Evolutionary conservation across 2,888 invertebrate species (phyloP).

Genomic region (Acholoe squamosa): DNA sequence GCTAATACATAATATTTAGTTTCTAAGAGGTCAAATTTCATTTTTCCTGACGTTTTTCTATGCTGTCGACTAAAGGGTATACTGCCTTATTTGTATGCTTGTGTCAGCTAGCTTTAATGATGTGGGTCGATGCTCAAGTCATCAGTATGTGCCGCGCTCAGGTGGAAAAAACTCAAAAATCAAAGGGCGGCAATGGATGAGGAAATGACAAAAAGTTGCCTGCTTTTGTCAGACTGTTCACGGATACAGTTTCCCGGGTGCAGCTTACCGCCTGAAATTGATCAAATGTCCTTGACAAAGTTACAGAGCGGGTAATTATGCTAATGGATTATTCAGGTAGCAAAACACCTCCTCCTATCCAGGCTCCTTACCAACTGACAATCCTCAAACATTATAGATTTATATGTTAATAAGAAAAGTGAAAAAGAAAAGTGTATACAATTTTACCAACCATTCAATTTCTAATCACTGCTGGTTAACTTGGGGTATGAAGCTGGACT

Average conservation of each 20-base stretch:
- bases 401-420: no score
- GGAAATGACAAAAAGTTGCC: background rate
- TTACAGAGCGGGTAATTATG: background rate
- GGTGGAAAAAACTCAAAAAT: background rate
- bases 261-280: constrained; percentile 42
- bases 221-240: background rate
- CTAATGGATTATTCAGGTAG: background rate
- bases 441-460: no score
- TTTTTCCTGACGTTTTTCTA: no score
- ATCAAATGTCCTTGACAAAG: constrained; percentile 47
- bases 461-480: no score
- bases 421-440: no score
- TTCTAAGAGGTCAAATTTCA: no score
- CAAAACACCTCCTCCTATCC: background rate
- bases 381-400: no score
- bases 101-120: constrained; percentile 8
- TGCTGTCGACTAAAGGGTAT: no score
- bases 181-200: background rate
- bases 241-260: background rate
- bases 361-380: no score
- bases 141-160: background rate
- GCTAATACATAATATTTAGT: no score
- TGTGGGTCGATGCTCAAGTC: constrained; percentile 13
- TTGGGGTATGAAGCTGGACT: no score
- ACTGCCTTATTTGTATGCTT: no score